Base-by-base conservation (phyloP, 2,797 vertebrate species). In the Epinephelus coioides region DNA sequence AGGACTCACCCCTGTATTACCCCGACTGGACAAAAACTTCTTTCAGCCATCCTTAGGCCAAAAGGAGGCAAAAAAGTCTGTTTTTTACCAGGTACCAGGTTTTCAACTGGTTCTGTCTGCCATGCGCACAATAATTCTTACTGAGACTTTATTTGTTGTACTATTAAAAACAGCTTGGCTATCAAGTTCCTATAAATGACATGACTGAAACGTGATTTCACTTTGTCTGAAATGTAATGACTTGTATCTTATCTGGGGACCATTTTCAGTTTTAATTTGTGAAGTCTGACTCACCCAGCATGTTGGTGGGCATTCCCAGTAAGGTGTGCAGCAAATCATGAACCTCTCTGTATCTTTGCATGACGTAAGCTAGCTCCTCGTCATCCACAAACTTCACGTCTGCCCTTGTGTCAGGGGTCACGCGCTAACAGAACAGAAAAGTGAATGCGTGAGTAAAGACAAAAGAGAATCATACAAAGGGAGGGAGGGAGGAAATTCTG, bases 241-340 rank as follows among this genome's bases (percentile, higher is more conserved):
- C 7, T 47, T 25, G 5, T 15, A 27, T 23, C 12, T 18, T 54
- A 18, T 73, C n/a, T 11, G 9, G 12, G 3, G 1, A 5, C 11
- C 4, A 15, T 44, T 27, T 71, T 43, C 23, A 47, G 9, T 65
- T 65, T 40, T 8, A 50, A 15, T 30, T 25, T 2, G 3, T 38
- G 23, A 19, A 59, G n/a, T 5, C 21, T 0, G 23, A 86, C 97
- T 97, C 88, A 99, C 98, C 98, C 4, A 99, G 93, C 95, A 99
- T 98, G 90, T 97, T 99, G 59, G 97, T 99, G 21, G 98, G 98
- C 98, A 99, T 99, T 25, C 96, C 97, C 64, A 99, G 95, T 57
- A 99, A 91, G 0, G 98, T 99, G 90, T 99, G 98, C 83, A 99
- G 86, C 81, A 99, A 84, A 82, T 99, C 98, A 0, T 99, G 98